Evolutionary conservation across 2,113 vertebrate genomes (phyloP), one percentile per base, ranked within the genome.

Genomic region (Piprites chloris): DNA sequence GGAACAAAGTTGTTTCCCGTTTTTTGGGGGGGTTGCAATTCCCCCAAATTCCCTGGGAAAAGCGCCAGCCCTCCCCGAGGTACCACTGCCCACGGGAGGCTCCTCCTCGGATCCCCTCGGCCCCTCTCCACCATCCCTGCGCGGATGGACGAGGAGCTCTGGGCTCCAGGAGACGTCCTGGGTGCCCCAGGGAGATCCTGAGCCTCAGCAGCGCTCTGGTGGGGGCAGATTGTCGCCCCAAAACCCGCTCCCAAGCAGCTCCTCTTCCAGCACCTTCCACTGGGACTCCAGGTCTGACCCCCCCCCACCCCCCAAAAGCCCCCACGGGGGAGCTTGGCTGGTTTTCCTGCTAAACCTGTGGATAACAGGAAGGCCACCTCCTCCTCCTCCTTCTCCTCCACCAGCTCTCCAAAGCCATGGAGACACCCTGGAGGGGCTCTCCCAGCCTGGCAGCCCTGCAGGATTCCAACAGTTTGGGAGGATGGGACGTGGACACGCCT

Each of bases 401-500:
- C 16, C 0, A 0, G 33, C 44, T 33, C 46, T 66, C 81, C 84
- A 56, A 1, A 9, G 13, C 42, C 85, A 2, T 2, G 35, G 47
- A 62, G 72, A 12, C 42, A 9, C 61, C 13, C 0, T 5, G 30
- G 69, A 23, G 6, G 13, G 32, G n/a, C 41, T 32, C 9, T 46
- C 50, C 75, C 42, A 3, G 5, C 42, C 33, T 8, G 53, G 55
- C 26, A 69, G n/a, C 39, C 71, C 24, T 5, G 44, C 23, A 35
- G 65, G 47, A 12, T 2, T 2, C 61, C 72, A 3, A 39, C 11
- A 1, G 6, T 1, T 1, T 1, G 21, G 21, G 52, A 37, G n/a
- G 47, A 28, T 1, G 52, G 71, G 47, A 5, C 39, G 10, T 0
- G 3, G 42, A 14, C 24, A 46, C 42, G 19, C 41, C 0, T 0